These are phyloP conservation scores for Geophilus truncorum DNA, from an alignment of 2,888 invertebrate genomes.

Conservation along the genomic window DNA sequence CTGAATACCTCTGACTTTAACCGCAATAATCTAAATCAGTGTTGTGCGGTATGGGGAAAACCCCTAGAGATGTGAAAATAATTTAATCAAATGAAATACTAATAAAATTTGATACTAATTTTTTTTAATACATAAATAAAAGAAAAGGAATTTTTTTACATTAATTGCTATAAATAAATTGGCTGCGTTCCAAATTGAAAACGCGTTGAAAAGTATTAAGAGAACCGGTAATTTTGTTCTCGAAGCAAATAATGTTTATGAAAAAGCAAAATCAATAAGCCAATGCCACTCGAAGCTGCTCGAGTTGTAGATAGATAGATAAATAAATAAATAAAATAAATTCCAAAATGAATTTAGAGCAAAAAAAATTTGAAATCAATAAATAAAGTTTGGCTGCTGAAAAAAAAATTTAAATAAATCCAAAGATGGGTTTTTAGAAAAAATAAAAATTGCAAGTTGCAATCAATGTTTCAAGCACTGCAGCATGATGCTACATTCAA, in stretches of 20 bases:
- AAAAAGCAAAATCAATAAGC: slow-evolving; percentile 11
- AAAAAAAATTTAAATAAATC: background rate
- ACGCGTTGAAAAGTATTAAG: background rate
- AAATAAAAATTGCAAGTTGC: background rate
- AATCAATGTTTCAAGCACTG: background rate
- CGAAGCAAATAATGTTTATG: background rate
- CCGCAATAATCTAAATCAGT: background rate
- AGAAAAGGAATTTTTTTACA: background rate
- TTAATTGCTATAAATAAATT: slow-evolving; percentile 6
- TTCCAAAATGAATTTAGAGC: background rate
- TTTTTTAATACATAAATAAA: too few relatives aligned
- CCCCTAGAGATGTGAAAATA: too few relatives aligned
- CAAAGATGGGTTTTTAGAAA: background rate
- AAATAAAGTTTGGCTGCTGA: background rate
- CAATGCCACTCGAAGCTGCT: background rate
- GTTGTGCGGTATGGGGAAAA: too few relatives aligned
- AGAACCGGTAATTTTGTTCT: background rate
- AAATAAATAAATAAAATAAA: background rate
- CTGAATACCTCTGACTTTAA: too few relatives aligned
- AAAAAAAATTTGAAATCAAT: background rate
- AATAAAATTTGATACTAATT: too few relatives aligned
- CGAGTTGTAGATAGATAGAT: background rate
- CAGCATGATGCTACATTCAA: background rate
- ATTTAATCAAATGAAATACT: too few relatives aligned
- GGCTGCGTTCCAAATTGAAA: background rate